Percentiles rank a stretch among this genome's conserved stretches.
phyloP scores from a whole-genome alignment of 2,797 vertebrate genomes.

The Tamandua tetradactyla region DNA sequence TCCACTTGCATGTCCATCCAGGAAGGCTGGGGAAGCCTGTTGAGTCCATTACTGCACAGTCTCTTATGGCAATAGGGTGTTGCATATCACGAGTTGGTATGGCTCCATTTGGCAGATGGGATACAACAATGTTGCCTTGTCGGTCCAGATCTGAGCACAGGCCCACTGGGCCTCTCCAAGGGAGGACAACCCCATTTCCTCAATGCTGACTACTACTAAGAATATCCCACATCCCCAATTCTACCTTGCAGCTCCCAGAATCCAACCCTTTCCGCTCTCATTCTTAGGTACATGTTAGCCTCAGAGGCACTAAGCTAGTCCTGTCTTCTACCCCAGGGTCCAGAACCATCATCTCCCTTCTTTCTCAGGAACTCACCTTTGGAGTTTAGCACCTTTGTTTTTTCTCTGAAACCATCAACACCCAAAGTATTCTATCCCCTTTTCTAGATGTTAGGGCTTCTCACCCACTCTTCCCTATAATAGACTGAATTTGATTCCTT shows the following conservation, averaged over 20 bases:
- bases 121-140: not conserved
- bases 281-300: accelerated
- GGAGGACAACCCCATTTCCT: not conserved
- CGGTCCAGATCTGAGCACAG: not conserved
- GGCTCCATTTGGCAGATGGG: not conserved
- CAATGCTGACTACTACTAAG: not conserved
- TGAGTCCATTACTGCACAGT: accelerated
- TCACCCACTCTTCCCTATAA: not conserved
- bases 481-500: not conserved
- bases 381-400: not conserved
- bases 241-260: accelerated
- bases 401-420: not conserved
- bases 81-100: not conserved
- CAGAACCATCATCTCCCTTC: not conserved
- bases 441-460: not conserved
- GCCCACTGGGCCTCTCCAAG: not conserved
- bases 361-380: not conserved
- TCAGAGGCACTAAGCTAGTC: not conserved
- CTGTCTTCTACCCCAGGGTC: not conserved
- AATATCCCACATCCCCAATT: not conserved
- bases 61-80: not conserved
- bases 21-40: not conserved
- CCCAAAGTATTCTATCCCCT: not conserved
- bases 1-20: not conserved
- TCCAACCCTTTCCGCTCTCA: not conserved